Conservation (phyloP, 2,797 vertebrate species). For the Notolabrus celidotus region DNA sequence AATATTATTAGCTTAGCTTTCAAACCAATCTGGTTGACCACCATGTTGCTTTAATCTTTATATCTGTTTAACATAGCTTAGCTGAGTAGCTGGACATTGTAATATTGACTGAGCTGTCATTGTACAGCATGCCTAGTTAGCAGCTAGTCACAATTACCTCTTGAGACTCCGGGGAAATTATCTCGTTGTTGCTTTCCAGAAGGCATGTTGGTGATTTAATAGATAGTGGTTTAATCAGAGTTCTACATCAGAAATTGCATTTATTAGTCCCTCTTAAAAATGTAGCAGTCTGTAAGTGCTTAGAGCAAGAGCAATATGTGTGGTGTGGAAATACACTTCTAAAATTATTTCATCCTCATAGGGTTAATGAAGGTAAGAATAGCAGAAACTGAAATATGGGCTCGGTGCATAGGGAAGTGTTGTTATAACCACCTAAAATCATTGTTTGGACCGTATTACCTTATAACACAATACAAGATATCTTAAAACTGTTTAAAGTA, state of each 20-base stretch:
- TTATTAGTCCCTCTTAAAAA: conserved; percentile 9
- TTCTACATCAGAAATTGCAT: conserved; percentile 34
- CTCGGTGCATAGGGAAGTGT: neutral
- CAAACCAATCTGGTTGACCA: conserved; percentile 16
- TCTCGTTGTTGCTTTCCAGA: conserved; percentile 38
- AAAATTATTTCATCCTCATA: neutral
- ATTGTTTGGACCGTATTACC: neutral
- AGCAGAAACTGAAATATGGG: neutral
- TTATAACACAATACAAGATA: neutral
- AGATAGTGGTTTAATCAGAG: conserved; percentile 18
- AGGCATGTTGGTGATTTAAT: conserved; percentile 27
- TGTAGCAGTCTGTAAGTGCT: conserved; percentile 3
- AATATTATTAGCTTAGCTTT: conserved; percentile 18
- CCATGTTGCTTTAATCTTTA: conserved; percentile 8
- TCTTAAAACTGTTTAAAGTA: neutral
- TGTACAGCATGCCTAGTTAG: conserved; percentile 32
- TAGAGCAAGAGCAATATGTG: conserved; percentile 1
- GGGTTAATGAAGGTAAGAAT: too few relatives aligned
- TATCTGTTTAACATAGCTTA: conserved; percentile 27
- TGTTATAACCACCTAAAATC: conserved; percentile 14
- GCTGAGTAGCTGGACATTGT: conserved; percentile 24
- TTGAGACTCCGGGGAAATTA: conserved; percentile 35
- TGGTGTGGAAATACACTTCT: conserved; percentile 3
- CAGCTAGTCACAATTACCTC: conserved; percentile 48
- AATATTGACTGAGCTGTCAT: conserved; percentile 45